A percentile compares a stretch with the other conserved stretches of the same genome.
Evolutionary conservation across 2,888 invertebrate species (phyloP).

Genomic region (Chesias legatella): DNA sequence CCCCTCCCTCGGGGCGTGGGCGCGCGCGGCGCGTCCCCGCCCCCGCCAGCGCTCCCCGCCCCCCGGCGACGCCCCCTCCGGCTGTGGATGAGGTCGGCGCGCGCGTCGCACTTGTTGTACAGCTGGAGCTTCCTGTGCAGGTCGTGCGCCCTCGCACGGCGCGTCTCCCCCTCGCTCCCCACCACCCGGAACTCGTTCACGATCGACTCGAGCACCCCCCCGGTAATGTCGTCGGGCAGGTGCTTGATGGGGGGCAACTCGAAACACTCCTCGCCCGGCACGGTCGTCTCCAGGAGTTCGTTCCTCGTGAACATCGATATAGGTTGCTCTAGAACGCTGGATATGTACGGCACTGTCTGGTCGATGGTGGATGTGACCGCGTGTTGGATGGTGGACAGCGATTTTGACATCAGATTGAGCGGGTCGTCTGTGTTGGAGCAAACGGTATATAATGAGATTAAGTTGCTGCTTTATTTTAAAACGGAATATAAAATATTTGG

Average conservation of each 20-base stretch:
- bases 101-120: slow-evolving; percentile 86
- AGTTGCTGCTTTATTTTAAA: too few species aligned
- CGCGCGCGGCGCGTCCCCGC: slow-evolving; percentile 48
- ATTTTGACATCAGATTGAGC: slow-evolving; percentile 64
- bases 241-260: slow-evolving; percentile 83
- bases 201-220: slow-evolving; percentile 65
- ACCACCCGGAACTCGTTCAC: slow-evolving; percentile 65
- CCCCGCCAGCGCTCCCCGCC: slow-evolving; percentile 42
- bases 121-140: slow-evolving; percentile 80
- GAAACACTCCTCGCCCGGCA: slow-evolving; percentile 85
- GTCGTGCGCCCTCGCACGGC: slow-evolving; percentile 53
- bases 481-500: too few species aligned
- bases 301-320: slow-evolving; percentile 57
- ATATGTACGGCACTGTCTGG: slow-evolving; percentile 63
- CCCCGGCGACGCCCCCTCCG: slow-evolving; percentile 58
- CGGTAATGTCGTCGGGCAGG: slow-evolving; percentile 66
- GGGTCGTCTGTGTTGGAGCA: slow-evolving; percentile 51
- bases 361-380: slow-evolving; percentile 68
- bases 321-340: slow-evolving; percentile 65
- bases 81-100: slow-evolving; percentile 84
- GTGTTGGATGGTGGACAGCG: slow-evolving; percentile 63
- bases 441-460: neutral
- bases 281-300: slow-evolving; percentile 56
- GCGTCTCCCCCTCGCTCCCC: slow-evolving; percentile 54
- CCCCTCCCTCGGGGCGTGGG: slow-evolving; percentile 47